These are phyloP conservation scores for Aphelenchoides fujianensis DNA, from an alignment of 1,140 invertebrate genomes.

Conservation along the genomic window DNA sequence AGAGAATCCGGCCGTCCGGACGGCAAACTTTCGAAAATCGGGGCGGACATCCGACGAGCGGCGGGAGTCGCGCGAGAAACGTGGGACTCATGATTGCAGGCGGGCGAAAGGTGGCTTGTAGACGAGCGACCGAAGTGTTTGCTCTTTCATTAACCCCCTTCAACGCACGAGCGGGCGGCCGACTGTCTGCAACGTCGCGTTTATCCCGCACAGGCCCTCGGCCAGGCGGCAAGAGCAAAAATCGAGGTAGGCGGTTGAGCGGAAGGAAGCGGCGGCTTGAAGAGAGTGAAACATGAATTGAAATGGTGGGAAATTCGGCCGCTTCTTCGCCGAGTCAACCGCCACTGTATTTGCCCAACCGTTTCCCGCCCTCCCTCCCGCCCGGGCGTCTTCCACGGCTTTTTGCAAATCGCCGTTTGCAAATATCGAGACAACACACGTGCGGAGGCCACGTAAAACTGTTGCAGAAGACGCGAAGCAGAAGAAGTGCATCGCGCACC, in stretches of 20 bases:
- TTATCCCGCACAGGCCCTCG: not conserved
- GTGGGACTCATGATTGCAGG: not conserved
- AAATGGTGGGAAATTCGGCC: slow-evolving; percentile 2
- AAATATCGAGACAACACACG: slow-evolving; percentile 6
- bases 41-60: no score
- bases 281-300: not conserved
- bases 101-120: not conserved
- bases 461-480: no score
- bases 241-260: not conserved
- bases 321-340: not conserved
- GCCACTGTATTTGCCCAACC: not conserved
- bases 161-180: no score
- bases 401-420: not conserved
- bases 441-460: not conserved
- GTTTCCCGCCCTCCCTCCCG: no score
- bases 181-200: no score
- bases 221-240: not conserved
- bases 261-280: no score
- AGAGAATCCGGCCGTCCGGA: no score
- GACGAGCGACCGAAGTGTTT: not conserved
- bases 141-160: slow-evolving; percentile 2
- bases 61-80: not conserved
- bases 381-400: no score
- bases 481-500: no score
- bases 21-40: no score